These are phyloP conservation scores for Peromyscus eremicus DNA, from an alignment of 2,797 vertebrate genomes.

Conservation along the genomic window DNA sequence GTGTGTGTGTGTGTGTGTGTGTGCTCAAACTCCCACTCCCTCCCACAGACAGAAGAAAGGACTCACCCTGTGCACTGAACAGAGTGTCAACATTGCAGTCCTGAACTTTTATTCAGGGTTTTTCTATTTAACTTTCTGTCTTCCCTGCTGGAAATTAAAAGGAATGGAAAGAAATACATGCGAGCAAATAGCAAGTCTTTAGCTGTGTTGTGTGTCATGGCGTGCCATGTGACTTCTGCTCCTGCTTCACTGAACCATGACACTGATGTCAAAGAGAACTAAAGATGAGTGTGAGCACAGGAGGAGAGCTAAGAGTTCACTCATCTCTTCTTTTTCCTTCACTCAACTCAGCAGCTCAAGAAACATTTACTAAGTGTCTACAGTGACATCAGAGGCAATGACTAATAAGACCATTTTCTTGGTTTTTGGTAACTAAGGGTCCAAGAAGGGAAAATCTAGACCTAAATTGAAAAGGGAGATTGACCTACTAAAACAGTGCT, in stretches of 20 bases:
- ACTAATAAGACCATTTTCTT: background rate
- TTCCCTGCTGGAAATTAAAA: background rate
- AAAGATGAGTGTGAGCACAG: conserved; percentile 18
- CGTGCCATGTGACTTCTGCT: background rate
- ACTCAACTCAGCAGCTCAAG: background rate
- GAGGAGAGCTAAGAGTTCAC: background rate
- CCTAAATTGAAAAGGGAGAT: background rate
- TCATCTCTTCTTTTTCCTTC: conserved; percentile 19
- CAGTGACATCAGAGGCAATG: background rate
- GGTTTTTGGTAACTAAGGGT: background rate
- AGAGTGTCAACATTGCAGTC: background rate
- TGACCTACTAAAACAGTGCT: background rate
- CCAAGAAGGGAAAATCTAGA: background rate
- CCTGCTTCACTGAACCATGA: background rate
- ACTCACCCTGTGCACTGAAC: background rate
- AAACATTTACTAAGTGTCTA: conserved; percentile 30
- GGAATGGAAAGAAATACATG: conserved; percentile 1
- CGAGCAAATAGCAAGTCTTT: background rate
- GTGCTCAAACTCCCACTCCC: background rate
- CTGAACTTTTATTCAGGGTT: background rate
- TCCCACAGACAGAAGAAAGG: background rate
- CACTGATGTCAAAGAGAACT: background rate
- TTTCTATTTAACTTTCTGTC: background rate
- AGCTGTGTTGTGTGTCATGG: background rate
- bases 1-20: background rate